Evolutionary conservation across 2,797 vertebrate genomes (phyloP), one percentile per base, ranked within the genome.

Genomic region (Eulemur coronatus): DNA sequence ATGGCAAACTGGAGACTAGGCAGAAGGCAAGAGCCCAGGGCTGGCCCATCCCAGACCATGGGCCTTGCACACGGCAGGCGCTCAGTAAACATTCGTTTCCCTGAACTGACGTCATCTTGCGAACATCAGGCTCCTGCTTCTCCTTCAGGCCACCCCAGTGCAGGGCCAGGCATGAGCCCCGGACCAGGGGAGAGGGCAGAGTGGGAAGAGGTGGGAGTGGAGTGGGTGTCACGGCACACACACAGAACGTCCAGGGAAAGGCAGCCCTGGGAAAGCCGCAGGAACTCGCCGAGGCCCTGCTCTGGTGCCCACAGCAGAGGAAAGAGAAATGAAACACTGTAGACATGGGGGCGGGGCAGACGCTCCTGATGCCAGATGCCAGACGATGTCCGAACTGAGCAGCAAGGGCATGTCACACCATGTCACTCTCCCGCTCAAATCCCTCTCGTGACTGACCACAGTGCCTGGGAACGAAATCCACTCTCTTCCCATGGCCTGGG

Each of bases 211-310:
- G 14, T n/a, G 70, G 18, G 18, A 22, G 61, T 15, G 24, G 3
- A 33, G 26, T 26, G 26, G 18, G 13, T 4, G 22, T 33, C 35
- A 8, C 41, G 7, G 7, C 46, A 35, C 1, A 52, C 55, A 33
- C 63, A 75, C 5, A 41, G 48, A 75, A 43, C 20, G 5, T 35
- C 43, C 17, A 38, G n/a, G 57, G 43, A 18, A 46, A 24, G 43
- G 65, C 57, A 43, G 43, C 43, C 41, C 97, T 96, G 87, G 96
- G 97, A 98, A 97, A 95, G 98, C 98, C 97, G 96, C 98, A 85
- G 97, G 94, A 97, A 97, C 96, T 97, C 84, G 98, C 97, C 94
- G 96, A 92, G 96, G 98, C 98, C 98, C 97, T 55, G 93, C 94
- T 98, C 73, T 82, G 91, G 96, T 94, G 97, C 94, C 97, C 2